Evolutionary conservation across 2,113 vertebrate species (phyloP).

Genomic region (Oenanthe oenanthe): DNA sequence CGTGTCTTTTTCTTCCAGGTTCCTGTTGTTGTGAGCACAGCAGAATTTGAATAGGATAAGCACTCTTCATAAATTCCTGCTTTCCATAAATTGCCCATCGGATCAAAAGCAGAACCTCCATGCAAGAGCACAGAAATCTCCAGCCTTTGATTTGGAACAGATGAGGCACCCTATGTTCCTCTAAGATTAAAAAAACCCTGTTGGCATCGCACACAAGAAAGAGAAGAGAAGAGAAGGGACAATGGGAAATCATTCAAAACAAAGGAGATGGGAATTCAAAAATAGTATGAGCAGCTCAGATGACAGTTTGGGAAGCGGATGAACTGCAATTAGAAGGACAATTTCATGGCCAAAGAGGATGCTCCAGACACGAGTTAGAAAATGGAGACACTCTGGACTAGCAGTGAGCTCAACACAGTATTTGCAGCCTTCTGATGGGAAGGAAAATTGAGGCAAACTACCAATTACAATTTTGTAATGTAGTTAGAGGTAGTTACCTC

Average conservation of each 20-base stretch:
- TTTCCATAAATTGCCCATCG: conserved; percentile 13
- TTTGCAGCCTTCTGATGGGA: not conserved
- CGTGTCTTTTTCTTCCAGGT: not conserved
- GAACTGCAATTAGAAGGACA: not conserved
- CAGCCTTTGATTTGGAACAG: conserved; percentile 51
- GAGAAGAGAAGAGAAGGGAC: not conserved
- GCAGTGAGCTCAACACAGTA: not conserved
- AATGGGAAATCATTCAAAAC: conserved; percentile 14
- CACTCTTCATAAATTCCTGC: conserved; percentile 17
- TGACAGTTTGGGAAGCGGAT: not conserved
- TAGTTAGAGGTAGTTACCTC: not conserved
- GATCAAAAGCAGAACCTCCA: conserved; percentile 40
- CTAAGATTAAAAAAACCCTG: conserved; percentile 21
- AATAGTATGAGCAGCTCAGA: not conserved
- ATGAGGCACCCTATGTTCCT: conserved; percentile 40
- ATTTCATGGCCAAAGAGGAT: not conserved
- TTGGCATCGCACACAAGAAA: not conserved
- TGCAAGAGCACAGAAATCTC: conserved; percentile 37
- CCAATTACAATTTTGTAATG: not conserved
- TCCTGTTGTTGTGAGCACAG: not conserved
- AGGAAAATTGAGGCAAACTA: not conserved
- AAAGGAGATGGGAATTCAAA: conserved; percentile 35
- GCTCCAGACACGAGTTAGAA: not conserved
- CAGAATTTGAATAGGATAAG: conserved; percentile 39
- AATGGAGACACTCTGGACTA: not conserved